Evolutionary conservation across 2,888 invertebrate species (phyloP).

Genomic region (Molanna angustata): DNA sequence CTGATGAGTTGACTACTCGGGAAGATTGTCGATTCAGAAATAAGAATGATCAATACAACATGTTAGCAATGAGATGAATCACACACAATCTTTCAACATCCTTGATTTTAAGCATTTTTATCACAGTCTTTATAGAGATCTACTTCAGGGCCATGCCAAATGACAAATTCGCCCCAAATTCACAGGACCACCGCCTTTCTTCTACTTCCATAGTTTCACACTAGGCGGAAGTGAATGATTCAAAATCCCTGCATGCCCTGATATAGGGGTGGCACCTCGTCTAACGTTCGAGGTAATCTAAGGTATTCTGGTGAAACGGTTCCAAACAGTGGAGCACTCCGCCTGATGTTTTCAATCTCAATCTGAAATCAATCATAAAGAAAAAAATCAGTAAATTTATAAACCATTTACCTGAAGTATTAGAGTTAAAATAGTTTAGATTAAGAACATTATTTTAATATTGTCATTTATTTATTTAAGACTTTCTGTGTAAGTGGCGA

Average conservation of each 20-base stretch:
- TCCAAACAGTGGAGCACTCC: constrained; percentile 30
- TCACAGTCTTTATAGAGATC: constrained; percentile 31
- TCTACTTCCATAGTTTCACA: too few relatives aligned
- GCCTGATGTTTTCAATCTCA: constrained; percentile 22
- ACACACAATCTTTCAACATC: too few relatives aligned
- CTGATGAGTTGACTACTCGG: too few relatives aligned
- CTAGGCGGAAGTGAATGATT: not conserved
- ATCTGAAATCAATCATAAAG: constrained; percentile 17
- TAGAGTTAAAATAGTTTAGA: too few relatives aligned
- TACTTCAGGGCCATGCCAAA: constrained; percentile 3
- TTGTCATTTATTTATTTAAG: too few relatives aligned
- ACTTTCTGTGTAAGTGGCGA: too few relatives aligned
- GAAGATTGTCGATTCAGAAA: too few relatives aligned
- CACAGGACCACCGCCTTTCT: not conserved
- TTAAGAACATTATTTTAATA: too few relatives aligned
- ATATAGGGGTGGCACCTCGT: constrained; percentile 24
- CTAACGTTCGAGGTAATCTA: constrained; percentile 26
- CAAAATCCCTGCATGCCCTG: constrained; percentile 19
- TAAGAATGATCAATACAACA: too few relatives aligned
- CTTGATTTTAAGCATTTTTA: constrained; percentile 24
- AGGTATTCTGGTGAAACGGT: constrained; percentile 31
- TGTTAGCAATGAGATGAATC: too few relatives aligned
- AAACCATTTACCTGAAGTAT: too few relatives aligned
- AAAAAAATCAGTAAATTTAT: not conserved
- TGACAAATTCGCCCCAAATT: not conserved